Conservation (phyloP, 1,140 invertebrate species). For the Drusus annulatus region DNA sequence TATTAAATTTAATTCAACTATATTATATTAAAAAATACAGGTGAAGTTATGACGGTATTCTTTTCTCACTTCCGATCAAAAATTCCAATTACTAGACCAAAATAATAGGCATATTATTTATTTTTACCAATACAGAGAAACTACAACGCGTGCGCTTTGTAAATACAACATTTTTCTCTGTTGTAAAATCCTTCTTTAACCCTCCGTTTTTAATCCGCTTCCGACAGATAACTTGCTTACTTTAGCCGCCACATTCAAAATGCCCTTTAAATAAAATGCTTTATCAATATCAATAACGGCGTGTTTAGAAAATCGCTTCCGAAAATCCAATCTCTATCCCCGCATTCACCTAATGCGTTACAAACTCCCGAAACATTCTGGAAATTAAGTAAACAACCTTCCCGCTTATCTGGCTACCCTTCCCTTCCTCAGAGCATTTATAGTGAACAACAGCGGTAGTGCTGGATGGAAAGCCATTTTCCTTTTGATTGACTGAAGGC, state of each 20-base stretch:
- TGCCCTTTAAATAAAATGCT: conserved; percentile 11
- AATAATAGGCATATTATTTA: no score
- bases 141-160: no score
- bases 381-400: conserved; percentile 33
- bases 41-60: no score
- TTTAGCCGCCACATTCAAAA: not conserved
- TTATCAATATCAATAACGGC: conserved; percentile 26
- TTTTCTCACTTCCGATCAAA: no score
- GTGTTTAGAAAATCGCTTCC: conserved; percentile 3
- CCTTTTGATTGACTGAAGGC: conserved; percentile 26
- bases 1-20: no score
- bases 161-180: no score
- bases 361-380: conserved; percentile 29
- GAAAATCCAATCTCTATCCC: conserved; percentile 25
- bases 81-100: no score
- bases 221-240: not conserved
- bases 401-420: conserved; percentile 12
- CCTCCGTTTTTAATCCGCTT: no score
- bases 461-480: conserved; percentile 13
- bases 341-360: conserved; percentile 35
- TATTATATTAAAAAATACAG: no score
- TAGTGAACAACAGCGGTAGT: not conserved
- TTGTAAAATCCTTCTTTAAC: no score
- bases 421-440: not conserved
- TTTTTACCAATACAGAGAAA: no score